These are phyloP conservation scores for Gallinago solitaria DNA, from an alignment of 2,797 vertebrate species.

Conservation along the genomic window DNA sequence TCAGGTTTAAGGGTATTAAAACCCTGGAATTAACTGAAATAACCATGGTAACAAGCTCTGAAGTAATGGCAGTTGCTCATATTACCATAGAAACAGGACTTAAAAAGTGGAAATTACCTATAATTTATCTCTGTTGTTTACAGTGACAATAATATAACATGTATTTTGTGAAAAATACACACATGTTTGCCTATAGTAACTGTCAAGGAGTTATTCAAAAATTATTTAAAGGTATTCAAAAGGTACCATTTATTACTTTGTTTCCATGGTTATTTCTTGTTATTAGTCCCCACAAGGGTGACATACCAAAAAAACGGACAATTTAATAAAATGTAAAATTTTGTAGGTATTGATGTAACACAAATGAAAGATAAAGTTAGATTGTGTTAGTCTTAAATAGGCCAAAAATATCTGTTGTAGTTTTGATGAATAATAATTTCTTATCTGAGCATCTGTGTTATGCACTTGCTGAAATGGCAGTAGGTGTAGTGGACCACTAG, in stretches of 20 bases:
- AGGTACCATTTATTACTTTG: constrained; percentile 25
- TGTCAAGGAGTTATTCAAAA: constrained; percentile 56
- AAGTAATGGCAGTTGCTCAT: constrained; percentile 62
- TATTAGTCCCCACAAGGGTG: neutral
- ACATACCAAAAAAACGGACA: neutral
- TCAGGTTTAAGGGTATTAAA: constrained; percentile 65
- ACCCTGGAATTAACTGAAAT: constrained; percentile 67
- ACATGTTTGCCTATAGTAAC: constrained; percentile 14
- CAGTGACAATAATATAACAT: constrained; percentile 18
- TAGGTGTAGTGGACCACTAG: neutral
- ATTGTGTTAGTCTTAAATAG: neutral
- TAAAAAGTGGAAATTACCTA: constrained; percentile 63
- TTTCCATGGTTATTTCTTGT: constrained; percentile 20
- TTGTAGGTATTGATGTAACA: neutral
- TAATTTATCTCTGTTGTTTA: constrained; percentile 67
- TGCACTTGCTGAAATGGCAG: neutral
- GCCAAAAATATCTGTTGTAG: neutral
- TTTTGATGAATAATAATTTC: neutral
- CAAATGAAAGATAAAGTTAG: neutral
- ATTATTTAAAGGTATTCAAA: constrained; percentile 54
- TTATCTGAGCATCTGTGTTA: neutral
- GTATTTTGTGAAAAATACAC: constrained; percentile 43
- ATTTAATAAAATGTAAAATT: constrained; percentile 19
- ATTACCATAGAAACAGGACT: constrained; percentile 70
- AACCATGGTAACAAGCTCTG: constrained; percentile 70